Evolutionary conservation across 1,140 invertebrate species (phyloP), one percentile per base, ranked within the genome.

Genomic region (Mylabris phalerata): DNA sequence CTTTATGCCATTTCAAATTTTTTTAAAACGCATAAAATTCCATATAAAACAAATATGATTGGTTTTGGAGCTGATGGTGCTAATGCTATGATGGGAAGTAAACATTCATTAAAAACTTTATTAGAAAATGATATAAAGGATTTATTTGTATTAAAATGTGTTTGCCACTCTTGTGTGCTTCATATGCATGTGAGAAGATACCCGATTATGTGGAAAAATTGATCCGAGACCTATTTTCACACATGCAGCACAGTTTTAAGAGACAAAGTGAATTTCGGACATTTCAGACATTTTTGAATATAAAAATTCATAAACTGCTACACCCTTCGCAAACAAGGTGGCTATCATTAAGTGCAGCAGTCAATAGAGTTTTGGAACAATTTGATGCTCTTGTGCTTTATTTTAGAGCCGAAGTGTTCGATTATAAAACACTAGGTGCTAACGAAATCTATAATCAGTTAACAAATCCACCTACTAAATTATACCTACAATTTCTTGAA

Each of bases 281-380:
- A 57, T 73, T 71, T 63, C 67, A 71, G 57, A 32, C 42, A 13
- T 71, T 73, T 61, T 39, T 59, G 25, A 40, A 69, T 24, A 13
- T 65, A 13, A 59, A 67, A 50, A n/a, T 54, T 1, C 68, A 71
- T 49, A 69, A 71, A 64, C 60, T 73, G 0, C 47, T 73, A 9
- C 69, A 65, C 42, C 70, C 69, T 7, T 57, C 57, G 2, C 68
- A 73, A 62, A 73, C 71, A 0, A 49, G 67, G 43, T 71, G 67
- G 68, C 48, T 72, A 10, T 72, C 69, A 9, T 40, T 72, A n/a
- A 0, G 44, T 9, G 38, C 57, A 24, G 70, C 65, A n/a, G 63
- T 70, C 7, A 27, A 50, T n/a, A 13, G 66, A 47, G 52, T 70
- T 3, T 38, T 67, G 4, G 65, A 70, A 40, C 66, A 67, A 27